A percentile compares a stretch with the other conserved stretches of the same genome.
Evolutionary conservation across 2,888 invertebrate genomes (phyloP).

Genomic region (Yponomeuta malinellus): DNA sequence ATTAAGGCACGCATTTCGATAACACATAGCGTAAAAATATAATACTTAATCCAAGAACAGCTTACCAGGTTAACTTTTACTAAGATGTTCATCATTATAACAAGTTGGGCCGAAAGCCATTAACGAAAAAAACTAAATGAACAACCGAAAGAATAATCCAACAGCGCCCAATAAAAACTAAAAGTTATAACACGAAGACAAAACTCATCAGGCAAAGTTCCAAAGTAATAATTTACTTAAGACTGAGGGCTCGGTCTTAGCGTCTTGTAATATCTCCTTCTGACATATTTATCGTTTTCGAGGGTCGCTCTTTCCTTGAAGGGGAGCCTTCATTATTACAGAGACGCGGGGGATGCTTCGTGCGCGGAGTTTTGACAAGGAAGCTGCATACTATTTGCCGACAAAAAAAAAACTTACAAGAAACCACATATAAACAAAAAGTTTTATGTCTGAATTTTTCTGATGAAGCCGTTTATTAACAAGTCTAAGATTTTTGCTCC

Average conservation of each 20-base stretch:
- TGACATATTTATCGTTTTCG: slow-evolving; percentile 73
- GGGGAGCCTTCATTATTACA: slow-evolving; percentile 30
- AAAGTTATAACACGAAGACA: slow-evolving; percentile 27
- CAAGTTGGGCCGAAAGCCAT: slow-evolving; percentile 1
- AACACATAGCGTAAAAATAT: slow-evolving; percentile 19
- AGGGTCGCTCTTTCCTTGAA: slow-evolving; percentile 43
- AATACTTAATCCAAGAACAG: background rate
- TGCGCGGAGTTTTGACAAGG: background rate
- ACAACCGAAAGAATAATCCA: slow-evolving; percentile 14
- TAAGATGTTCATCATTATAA: background rate
- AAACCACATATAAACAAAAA: background rate
- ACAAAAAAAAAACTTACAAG: slow-evolving; percentile 9
- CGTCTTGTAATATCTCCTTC: slow-evolving; percentile 65
- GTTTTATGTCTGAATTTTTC: background rate
- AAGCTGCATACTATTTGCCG: background rate
- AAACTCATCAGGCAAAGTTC: slow-evolving; percentile 68
- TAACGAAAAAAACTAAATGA: slow-evolving; percentile 7
- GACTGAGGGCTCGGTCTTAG: slow-evolving; percentile 45
- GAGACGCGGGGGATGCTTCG: slow-evolving; percentile 27
- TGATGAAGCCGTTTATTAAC: background rate
- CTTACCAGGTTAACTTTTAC: background rate
- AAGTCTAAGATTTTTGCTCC: background rate
- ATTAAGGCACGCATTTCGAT: slow-evolving; percentile 31
- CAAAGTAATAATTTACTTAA: slow-evolving; percentile 69
- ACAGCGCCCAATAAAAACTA: slow-evolving; percentile 16